Base-by-base conservation (phyloP, 2,888 invertebrate genomes). In the Drosophila merina region DNA sequence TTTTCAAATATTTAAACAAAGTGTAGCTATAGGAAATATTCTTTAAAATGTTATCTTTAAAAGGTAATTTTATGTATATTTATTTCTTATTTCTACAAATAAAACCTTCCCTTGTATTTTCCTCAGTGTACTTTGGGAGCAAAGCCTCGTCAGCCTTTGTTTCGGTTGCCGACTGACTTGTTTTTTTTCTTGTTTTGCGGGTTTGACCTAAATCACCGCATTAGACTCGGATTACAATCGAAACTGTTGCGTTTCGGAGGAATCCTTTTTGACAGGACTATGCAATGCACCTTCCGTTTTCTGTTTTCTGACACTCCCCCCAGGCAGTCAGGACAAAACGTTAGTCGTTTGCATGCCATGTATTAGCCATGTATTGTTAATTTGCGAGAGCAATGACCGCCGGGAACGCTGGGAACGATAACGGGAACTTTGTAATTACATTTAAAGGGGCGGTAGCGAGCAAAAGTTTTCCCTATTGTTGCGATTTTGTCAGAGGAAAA, bases 321-420 rank as follows among this genome's bases (percentile, higher is more conserved):
- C 20, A 1, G 20, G 20, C 2, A 49, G 50, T 48, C 63, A 63
- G 63, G 72, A 70, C 38, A 36, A 58, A 38, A 8, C 28, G 38
- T 45, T 50, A 58, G 42, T 49, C 63, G 48, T 48, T 62, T 54
- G 14, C 72, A 72, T 70, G 72, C 26, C 40, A 20, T 20, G 12
- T 40, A 42, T 71, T 62, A 49, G 75, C 59, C 64, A 74, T 9
- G 42, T 20, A 25, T 82, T 77, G 83, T 74, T 77, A 83, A 86
- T 77, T 83, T 74, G 57, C 68, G 60, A 77, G 84, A 86, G 86
- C 88, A 84, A 83, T 71, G 88, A 88, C 86, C 84, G 79, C 62
- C 31, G 40, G 26, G 45, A 51, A 52, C 59, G 59, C 69, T 63
- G 40, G 44, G 7, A 86, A 75, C 83, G 70, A 88, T 85, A 77